Base-by-base conservation (phyloP, 2,797 vertebrate genomes). In the Luscinia megarhynchos region DNA sequence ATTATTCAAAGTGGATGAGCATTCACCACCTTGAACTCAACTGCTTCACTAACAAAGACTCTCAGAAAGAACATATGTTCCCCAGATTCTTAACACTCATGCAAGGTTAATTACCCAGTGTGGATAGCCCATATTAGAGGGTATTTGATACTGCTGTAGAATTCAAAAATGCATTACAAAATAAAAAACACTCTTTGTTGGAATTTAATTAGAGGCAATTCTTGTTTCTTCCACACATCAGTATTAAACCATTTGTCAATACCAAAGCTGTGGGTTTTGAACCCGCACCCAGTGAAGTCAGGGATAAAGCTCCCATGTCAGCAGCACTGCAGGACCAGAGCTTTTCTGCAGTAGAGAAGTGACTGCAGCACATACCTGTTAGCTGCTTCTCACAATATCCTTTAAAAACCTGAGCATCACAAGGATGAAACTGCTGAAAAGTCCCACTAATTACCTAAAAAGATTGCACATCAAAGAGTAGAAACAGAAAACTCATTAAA, bases 401-500 rank as follows among this genome's bases (percentile, higher is more conserved):
- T 69, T 66, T 41, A 92, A 62, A 66, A 95, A 94, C 68, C 27
- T 51, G 46, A 70, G 72, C 64, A 79, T 53, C 10, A 12, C 57
- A 78, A 68, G 23, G 36, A 75, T 80, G 51, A 57, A 81, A 90
- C 48, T 91, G 85, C 72, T 92, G 77, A 43, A 55, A 87, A 95
- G 32, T 82, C 53, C 26, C 67, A 80, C 86, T 95, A 91, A 93
- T 94, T 92, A 94, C 81, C 59, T 81, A 82, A 83, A 91, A 82
- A 85, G 74, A 89, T 46, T 30, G 69, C 36, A 93, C 72, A 84
- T 80, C 84, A 82, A 93, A 93, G 62, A 92, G 62, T 45, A 83
- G 87, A 90, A 94, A 95, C 45, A 92, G 85, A 95, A 93, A 94
- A 66, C 92, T 93, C 93, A 89, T 91, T 96, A 96, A 94, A 96